Base-by-base conservation (phyloP, 1,140 invertebrate species). In the Arion vulgaris region DNA sequence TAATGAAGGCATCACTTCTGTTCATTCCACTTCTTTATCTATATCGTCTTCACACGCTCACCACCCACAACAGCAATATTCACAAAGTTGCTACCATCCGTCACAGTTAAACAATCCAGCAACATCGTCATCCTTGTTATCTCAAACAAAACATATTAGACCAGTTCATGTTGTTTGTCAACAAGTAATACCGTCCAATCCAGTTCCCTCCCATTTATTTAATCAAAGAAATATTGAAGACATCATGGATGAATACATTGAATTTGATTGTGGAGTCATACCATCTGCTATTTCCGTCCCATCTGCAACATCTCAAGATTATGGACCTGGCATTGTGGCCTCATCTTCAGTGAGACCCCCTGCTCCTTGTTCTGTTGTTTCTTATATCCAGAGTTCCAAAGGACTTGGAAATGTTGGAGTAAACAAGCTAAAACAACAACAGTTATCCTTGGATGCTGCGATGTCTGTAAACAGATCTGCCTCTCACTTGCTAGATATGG, bases 401-500 rank as follows among this genome's bases (percentile, higher is more conserved):
- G 26, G 71, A 36, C 39, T 1, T 41, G 11, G 32, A 39, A 45
- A 15, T 39, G 38, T 26, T 73, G 49, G 69, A 9, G 19, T 32
- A 17, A n/a, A 11, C 28, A 45, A 74, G 51, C 19, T 32, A 2
- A 1, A 74, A 34, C 72, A 39, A 32, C 5, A 74, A 17, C 68
- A 73, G 19, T 7, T 32, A 34, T 28, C 38, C 69, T 7, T 38
- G 69, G 23, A n/a, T 73, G 7, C 34, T 39, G 1, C 41, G 62
- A 68, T 17, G 39, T 71, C n/a, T 38, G 66, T 51, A 41, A 83
- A 53, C 19, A 75, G 23, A 75, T 34, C 34, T 68, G 68, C 32
- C 28, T 62, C 17, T n/a, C 76, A 74, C 77, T 83, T 1, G 80
- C 85, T 49, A 87, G 86, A 81, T 83, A 83, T 26, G 84, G 84